Evolutionary conservation across 2,113 vertebrate species (phyloP).

Genomic region (Speoplatyrhinus poulsoni): DNA sequence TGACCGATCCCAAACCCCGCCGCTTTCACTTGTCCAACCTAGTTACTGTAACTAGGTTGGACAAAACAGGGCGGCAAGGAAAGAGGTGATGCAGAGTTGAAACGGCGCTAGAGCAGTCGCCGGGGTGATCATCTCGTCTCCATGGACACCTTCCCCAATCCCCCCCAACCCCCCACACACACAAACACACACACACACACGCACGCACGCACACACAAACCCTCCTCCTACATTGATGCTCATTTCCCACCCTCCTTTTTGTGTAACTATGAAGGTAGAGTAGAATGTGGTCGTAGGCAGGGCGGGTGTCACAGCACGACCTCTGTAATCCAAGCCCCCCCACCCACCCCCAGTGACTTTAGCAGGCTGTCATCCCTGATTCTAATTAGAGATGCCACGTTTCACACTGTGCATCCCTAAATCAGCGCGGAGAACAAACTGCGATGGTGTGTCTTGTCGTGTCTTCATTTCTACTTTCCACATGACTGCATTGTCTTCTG

Average conservation of each 20-base stretch:
- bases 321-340: constrained; percentile 16
- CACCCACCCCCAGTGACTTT: constrained; percentile 13
- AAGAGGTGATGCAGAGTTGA: constrained; percentile 10
- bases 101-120: neutral
- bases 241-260: neutral
- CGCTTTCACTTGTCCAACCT: no score
- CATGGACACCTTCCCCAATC: constrained; percentile 1
- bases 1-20: no score
- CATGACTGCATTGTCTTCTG: constrained; percentile 2
- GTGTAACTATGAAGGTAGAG: neutral
- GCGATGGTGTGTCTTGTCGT: constrained; percentile 14
- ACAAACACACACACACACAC: no score
- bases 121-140: neutral
- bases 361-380: constrained; percentile 33
- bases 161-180: neutral
- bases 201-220: neutral
- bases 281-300: constrained; percentile 1
- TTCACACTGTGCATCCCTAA: neutral
- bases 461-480: constrained; percentile 12
- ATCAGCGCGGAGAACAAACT: constrained; percentile 32
- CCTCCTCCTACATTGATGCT: neutral
- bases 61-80: neutral
- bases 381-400: constrained; percentile 33
- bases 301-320: constrained; percentile 7
- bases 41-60: no score